Conservation (phyloP, 2,888 invertebrate genomes). For the Chrysolina haemoptera region DNA sequence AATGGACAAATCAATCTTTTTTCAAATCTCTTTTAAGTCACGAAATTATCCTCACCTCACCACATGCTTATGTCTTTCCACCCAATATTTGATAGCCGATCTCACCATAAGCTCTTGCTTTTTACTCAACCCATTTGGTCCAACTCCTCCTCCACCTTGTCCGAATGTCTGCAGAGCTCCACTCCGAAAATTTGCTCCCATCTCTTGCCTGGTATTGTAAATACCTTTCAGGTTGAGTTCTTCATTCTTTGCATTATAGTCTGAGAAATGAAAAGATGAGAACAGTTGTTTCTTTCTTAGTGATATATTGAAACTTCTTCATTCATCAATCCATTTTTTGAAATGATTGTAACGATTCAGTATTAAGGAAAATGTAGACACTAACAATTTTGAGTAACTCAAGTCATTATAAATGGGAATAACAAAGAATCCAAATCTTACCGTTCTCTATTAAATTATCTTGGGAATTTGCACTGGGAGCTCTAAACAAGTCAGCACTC, state of each 20-base stretch:
- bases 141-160: slow-evolving; percentile 71
- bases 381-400: too few relatives aligned
- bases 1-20: too few relatives aligned
- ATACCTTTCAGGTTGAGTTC: slow-evolving; percentile 82
- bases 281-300: too few relatives aligned
- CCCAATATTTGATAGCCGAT: slow-evolving; percentile 92
- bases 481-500: slow-evolving; percentile 80
- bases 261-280: slow-evolving; percentile 45
- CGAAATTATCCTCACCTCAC: slow-evolving; percentile 76
- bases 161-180: slow-evolving; percentile 79
- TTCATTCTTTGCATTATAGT: slow-evolving; percentile 66
- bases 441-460: slow-evolving; percentile 61
- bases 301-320: too few relatives aligned
- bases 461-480: slow-evolving; percentile 70
- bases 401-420: too few relatives aligned
- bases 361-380: too few relatives aligned
- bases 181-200: slow-evolving; percentile 81
- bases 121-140: slow-evolving; percentile 86
- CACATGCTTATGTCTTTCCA: slow-evolving; percentile 90
- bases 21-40: too few relatives aligned
- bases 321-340: too few relatives aligned
- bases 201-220: slow-evolving; percentile 84
- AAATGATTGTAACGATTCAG: too few relatives aligned
- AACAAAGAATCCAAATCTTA: slow-evolving; percentile 33
- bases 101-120: slow-evolving; percentile 89